A percentile compares a stretch with the other conserved stretches of the same genome.
These are phyloP conservation scores for Nomada goodeniana DNA, from an alignment of 2,888 invertebrate genomes.

Conservation along the genomic window DNA sequence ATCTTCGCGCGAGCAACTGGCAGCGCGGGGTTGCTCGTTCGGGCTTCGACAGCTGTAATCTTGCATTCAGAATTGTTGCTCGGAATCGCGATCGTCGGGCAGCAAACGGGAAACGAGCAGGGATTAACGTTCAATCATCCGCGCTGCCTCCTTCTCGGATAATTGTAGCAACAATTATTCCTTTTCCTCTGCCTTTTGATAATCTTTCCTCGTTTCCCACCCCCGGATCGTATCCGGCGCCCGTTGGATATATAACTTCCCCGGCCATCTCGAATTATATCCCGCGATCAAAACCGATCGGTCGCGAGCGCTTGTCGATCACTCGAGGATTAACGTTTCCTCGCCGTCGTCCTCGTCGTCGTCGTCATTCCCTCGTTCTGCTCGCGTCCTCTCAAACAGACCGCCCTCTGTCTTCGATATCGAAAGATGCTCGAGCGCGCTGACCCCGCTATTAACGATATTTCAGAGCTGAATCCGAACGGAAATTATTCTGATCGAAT, in stretches of 20 bases:
- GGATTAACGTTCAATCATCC: conserved; percentile 31
- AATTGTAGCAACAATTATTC: conserved; percentile 36
- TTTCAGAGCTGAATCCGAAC: conserved; percentile 14
- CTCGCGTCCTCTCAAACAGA: conserved; percentile 31
- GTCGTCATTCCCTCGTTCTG: conserved; percentile 13
- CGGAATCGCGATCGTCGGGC: conserved; percentile 33
- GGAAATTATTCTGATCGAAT: conserved; percentile 28
- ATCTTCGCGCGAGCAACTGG: conserved; percentile 61
- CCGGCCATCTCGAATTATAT: neutral
- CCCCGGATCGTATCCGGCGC: neutral
- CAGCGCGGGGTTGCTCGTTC: conserved; percentile 23
- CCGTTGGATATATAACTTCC: neutral
- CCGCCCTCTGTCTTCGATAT: conserved; percentile 28
- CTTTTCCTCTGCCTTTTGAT: neutral
- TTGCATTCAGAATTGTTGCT: conserved; percentile 49
- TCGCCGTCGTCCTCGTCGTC: too few relatives aligned
- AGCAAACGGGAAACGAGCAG: conserved; percentile 34
- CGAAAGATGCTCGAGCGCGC: conserved; percentile 34
- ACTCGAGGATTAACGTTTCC: neutral
- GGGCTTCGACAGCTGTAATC: conserved; percentile 51
- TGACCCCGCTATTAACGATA: conserved; percentile 40
- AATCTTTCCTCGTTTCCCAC: neutral
- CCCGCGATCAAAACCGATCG: neutral
- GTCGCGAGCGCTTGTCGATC: neutral
- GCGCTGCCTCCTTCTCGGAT: conserved; percentile 4